phyloP scores from a whole-genome alignment of 2,113 vertebrate species.

The Oncorhynchus masou region DNA sequence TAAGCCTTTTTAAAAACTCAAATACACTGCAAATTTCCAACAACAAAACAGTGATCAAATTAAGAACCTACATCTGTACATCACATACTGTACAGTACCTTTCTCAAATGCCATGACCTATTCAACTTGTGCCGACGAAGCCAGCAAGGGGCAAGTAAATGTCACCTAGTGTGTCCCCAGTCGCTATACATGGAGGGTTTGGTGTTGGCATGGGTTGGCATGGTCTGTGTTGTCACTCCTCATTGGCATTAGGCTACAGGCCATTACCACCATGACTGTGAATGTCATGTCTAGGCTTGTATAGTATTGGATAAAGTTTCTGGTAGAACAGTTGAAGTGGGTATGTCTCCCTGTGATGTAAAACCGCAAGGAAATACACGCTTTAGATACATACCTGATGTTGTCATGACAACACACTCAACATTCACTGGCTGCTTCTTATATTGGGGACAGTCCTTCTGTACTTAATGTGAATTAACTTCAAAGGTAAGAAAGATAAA shows the following conservation, averaged over 20 bases:
- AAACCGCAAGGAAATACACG: not conserved
- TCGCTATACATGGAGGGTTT: not conserved
- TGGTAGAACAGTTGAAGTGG: not conserved
- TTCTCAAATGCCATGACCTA: slow-evolving; percentile 33
- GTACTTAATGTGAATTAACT: too few relatives aligned
- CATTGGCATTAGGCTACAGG: not conserved
- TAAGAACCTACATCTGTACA: too few relatives aligned
- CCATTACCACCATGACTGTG: not conserved
- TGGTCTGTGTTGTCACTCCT: not conserved
- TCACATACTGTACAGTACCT: not conserved
- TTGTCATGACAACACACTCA: slow-evolving; percentile 63
- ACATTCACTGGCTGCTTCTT: slow-evolving; percentile 1
- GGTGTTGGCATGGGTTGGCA: slow-evolving; percentile 4
- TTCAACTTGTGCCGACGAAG: not conserved
- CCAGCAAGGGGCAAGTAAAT: slow-evolving; percentile 26
- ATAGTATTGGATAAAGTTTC: not conserved
- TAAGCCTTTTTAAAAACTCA: too few relatives aligned
- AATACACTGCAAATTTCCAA: too few relatives aligned
- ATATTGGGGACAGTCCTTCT: too few relatives aligned
- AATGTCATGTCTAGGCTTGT: not conserved
- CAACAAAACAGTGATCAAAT: too few relatives aligned
- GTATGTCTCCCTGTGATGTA: not conserved
- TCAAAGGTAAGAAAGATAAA: too few relatives aligned
- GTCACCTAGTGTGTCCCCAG: slow-evolving; percentile 9
- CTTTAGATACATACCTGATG: slow-evolving; percentile 37